Conservation (phyloP, 2,888 invertebrate species). For the Mystacides longicornis region DNA sequence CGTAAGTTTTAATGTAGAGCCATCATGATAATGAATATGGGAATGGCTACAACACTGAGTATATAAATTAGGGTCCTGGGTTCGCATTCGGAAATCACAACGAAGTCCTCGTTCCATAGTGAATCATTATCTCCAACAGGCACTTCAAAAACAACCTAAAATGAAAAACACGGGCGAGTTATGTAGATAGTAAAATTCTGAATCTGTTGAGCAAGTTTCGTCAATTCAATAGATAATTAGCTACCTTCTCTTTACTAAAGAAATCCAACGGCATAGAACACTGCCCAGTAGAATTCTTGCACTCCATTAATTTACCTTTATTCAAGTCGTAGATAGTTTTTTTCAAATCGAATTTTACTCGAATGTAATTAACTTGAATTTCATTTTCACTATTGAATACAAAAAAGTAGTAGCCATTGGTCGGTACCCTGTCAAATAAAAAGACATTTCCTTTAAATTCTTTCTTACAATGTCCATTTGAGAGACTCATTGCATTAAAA, state of each 20-base stretch:
- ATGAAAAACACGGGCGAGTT: conserved; percentile 13
- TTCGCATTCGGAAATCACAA: conserved; percentile 66
- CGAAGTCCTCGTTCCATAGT: conserved; percentile 66
- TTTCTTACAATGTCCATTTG: background rate
- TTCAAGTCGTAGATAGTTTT: conserved; percentile 65
- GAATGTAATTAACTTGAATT: conserved; percentile 61
- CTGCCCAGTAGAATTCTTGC: conserved; percentile 53
- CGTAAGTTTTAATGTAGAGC: conserved; percentile 64
- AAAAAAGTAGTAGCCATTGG: conserved; percentile 75
- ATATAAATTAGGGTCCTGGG: conserved; percentile 65
- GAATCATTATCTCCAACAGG: conserved; percentile 58
- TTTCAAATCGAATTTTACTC: conserved; percentile 60
- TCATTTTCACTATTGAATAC: conserved; percentile 79
- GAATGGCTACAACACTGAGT: conserved; percentile 62
- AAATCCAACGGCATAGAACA: conserved; percentile 61
- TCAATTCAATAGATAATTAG: too few relatives aligned
- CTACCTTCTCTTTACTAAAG: conserved; percentile 60
- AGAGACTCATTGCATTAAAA: background rate
- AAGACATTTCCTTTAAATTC: conserved; percentile 24
- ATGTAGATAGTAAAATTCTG: background rate
- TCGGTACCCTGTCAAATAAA: conserved; percentile 64
- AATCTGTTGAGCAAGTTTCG: background rate
- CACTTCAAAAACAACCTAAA: conserved; percentile 58
- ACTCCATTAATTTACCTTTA: conserved; percentile 51
- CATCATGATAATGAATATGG: conserved; percentile 60